Evolutionary conservation across 2,888 invertebrate genomes (phyloP).

Genomic region (Aphrophora alni): DNA sequence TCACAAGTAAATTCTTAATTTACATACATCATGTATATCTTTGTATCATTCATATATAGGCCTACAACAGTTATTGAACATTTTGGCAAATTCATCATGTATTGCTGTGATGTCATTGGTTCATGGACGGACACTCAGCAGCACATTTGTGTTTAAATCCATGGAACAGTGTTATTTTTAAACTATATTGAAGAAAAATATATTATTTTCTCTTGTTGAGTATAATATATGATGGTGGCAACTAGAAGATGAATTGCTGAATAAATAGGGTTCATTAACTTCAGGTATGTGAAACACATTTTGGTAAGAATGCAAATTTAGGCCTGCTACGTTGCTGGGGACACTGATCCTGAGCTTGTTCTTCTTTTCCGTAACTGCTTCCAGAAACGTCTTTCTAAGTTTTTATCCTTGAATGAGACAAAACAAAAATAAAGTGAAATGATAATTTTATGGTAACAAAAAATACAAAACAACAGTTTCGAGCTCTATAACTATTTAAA

Average conservation of each 20-base stretch:
- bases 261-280: not conserved
- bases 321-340: constrained; percentile 17
- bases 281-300: constrained; percentile 31
- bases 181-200: constrained; percentile 9
- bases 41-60: not conserved
- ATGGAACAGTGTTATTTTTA: not conserved
- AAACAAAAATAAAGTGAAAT: constrained; percentile 45
- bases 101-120: not conserved
- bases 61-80: not conserved
- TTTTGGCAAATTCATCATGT: too few relatives aligned
- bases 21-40: too few relatives aligned
- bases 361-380: constrained; percentile 78
- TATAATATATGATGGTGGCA: not conserved
- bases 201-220: not conserved
- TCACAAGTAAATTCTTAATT: too few relatives aligned
- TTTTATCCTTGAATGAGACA: constrained; percentile 68
- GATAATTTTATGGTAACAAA: too few relatives aligned
- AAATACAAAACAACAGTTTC: too few relatives aligned
- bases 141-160: too few relatives aligned
- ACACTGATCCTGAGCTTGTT: constrained; percentile 51
- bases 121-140: not conserved
- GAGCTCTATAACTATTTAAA: too few relatives aligned
- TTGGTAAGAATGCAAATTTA: constrained; percentile 9
- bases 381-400: constrained; percentile 79
- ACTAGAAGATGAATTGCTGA: not conserved